Evolutionary conservation across 2,888 invertebrate species (phyloP), one percentile per base, ranked within the genome.

Genomic region (Netelia inedita): DNA sequence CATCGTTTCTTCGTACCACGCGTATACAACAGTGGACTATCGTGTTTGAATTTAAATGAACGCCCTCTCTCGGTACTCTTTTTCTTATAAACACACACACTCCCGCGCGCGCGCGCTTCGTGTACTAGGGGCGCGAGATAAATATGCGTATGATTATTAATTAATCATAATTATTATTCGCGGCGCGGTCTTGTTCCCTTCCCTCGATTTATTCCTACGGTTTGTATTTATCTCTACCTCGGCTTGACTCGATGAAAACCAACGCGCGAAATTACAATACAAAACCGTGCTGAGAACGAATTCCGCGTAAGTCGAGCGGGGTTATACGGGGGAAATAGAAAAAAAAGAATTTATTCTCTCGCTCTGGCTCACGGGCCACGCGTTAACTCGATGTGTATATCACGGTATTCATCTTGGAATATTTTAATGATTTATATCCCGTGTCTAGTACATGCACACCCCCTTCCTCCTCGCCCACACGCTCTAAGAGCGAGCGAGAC

Each of bases 361-460:
- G 63, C 35, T 55, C 65, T 75, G 73, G 63, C 80, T 78, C 78
- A 72, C 66, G 69, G 53, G 78, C 74, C 69, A 61, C 76, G 75
- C 72, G 61, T 19, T 21, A 69, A 57, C 65, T 28, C 65, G 71
- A 82, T 85, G 82, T 78, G 79, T 79, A 78, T 69, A 23, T 23
- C 53, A 68, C 23, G 43, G 66, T 78, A 61, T 81, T 76, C 57
- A 57, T 79, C 73, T 46, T 53, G 21, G 73, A 19, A 80, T 73
- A 73, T 61, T 61, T 80, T 61, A 61, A 80, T 80, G 59, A 80
- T 80, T 80, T 80, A 68, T 74, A 74, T 61, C 50, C 28, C 19
- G 73, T 66, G 71, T 57, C 21, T 59, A 11, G 3, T 72, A 74
- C 43, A 59, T 43, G 23, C 35, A 19, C 28, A 19, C n/a, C 6